phyloP scores from a whole-genome alignment of 2,113 vertebrate species.

The Tychaedon coryphoeus region DNA sequence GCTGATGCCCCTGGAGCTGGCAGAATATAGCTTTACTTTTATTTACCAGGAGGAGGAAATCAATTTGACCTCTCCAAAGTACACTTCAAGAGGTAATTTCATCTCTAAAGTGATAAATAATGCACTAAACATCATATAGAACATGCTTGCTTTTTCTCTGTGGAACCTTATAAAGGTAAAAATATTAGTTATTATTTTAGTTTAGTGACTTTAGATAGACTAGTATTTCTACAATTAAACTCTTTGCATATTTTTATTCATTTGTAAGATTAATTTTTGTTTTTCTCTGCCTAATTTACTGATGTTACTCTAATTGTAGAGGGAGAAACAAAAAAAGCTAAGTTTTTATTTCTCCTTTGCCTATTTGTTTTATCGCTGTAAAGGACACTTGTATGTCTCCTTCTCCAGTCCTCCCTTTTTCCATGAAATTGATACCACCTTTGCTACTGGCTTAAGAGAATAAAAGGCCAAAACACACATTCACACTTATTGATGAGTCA shows the following conservation, averaged over 20 bases:
- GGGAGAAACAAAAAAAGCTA: not conserved
- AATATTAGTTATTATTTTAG: not conserved
- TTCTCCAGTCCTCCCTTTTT: not conserved
- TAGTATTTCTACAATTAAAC: not conserved
- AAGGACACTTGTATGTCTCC: not conserved
- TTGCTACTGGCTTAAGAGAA: not conserved
- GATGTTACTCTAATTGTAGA: not conserved
- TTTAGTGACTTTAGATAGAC: not conserved
- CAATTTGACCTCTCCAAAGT: not conserved
- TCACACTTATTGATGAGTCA: not conserved
- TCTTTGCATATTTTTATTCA: not conserved
- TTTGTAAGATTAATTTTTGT: not conserved
- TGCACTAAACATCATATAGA: not conserved
- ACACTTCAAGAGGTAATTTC: not conserved
- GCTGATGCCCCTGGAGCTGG: not conserved
- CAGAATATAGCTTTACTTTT: not conserved
- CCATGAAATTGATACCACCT: not conserved
- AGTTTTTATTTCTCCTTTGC: not conserved
- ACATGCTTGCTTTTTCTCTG: not conserved
- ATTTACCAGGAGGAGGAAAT: conserved; percentile 5
- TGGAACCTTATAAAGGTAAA: not conserved
- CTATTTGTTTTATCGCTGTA: not conserved
- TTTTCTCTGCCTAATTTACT: not conserved
- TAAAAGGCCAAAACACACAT: not conserved
- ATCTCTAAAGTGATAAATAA: not conserved